phyloP scores from a whole-genome alignment of 2,797 vertebrate genomes.

The Melopsittacus undulatus region DNA sequence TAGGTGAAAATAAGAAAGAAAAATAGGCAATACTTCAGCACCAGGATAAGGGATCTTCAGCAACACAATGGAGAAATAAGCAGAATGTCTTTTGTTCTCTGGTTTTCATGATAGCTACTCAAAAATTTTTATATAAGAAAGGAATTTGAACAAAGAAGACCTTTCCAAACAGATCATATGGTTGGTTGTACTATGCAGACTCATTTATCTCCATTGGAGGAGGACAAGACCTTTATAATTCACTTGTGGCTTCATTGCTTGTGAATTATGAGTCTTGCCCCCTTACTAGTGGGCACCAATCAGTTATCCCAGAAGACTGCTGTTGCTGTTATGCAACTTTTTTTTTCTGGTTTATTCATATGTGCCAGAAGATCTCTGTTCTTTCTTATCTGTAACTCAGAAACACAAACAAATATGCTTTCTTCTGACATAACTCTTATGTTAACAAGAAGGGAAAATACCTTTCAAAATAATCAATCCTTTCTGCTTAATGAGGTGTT shows the following conservation, averaged over 20 bases:
- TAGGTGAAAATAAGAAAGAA: background rate
- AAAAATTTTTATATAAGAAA: background rate
- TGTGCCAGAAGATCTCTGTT: background rate
- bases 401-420: background rate
- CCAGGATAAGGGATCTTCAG: background rate
- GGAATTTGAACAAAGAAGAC: background rate
- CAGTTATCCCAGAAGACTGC: constrained; percentile 9
- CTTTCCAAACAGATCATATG: background rate
- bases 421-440: background rate
- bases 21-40: background rate
- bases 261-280: constrained; percentile 38
- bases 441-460: constrained; percentile 8
- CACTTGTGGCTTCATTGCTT: constrained; percentile 40
- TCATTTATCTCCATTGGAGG: constrained; percentile 46
- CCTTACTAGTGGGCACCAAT: background rate
- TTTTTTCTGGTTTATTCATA: background rate
- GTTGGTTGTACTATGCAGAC: background rate
- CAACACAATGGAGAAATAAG: background rate
- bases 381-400: background rate
- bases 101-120: background rate
- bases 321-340: background rate
- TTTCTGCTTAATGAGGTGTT: background rate
- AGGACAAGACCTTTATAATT: constrained; percentile 50
- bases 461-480: background rate
- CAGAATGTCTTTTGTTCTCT: background rate